phyloP scores from a whole-genome alignment of 2,888 invertebrate species.

The Cantharis rustica region DNA sequence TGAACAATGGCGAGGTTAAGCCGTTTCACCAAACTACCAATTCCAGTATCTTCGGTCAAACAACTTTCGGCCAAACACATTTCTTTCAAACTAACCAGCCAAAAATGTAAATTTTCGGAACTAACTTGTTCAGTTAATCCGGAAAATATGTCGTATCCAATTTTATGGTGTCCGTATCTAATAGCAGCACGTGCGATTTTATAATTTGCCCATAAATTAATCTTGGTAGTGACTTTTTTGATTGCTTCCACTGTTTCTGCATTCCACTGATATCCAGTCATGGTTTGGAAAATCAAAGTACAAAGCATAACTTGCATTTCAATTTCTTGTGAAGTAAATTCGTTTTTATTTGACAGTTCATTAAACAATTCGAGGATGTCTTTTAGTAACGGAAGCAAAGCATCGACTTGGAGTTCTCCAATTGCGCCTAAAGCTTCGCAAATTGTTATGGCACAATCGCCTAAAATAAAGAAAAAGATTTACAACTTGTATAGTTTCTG shows the following conservation, averaged over 20 bases:
- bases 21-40: conserved; percentile 54
- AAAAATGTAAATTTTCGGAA: conserved; percentile 87
- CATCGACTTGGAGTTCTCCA: conserved; percentile 65
- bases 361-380: conserved; percentile 59
- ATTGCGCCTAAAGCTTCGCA: conserved; percentile 79
- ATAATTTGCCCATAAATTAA: conserved; percentile 84
- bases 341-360: conserved; percentile 46
- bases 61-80: conserved; percentile 76
- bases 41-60: conserved; percentile 56
- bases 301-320: conserved; percentile 76
- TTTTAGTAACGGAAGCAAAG: conserved; percentile 62
- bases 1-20: conserved; percentile 63
- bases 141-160: conserved; percentile 63
- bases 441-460: conserved; percentile 58
- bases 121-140: conserved; percentile 66
- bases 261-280: conserved; percentile 73
- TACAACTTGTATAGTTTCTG: too few relatives aligned
- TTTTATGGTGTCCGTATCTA: conserved; percentile 73
- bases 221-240: conserved; percentile 55
- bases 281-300: conserved; percentile 81
- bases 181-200: conserved; percentile 85
- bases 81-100: conserved; percentile 80
- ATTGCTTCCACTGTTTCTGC: conserved; percentile 63
- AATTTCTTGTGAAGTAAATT: conserved; percentile 51
- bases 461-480: conserved; percentile 38